Percentiles rank a stretch among this genome's conserved stretches.
phyloP scores from a whole-genome alignment of 2,888 invertebrate genomes.

The Aquatica leii region DNA sequence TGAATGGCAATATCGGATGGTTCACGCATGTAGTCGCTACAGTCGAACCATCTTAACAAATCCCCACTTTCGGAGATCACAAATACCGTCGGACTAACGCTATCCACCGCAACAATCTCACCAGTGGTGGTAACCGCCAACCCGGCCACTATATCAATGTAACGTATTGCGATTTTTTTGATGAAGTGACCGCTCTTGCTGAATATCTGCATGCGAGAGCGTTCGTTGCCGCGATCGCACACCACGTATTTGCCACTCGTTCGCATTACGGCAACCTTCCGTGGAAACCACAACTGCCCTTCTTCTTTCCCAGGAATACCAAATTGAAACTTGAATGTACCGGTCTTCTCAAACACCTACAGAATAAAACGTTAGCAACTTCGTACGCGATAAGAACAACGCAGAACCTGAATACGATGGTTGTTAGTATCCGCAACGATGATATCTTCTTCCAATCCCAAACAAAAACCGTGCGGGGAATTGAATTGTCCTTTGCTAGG shows the following conservation, averaged over 20 bases:
- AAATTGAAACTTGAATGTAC: conserved; percentile 92
- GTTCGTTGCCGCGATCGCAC: conserved; percentile 95
- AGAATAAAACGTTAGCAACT: conserved; percentile 40
- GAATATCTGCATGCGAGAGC: conserved; percentile 97
- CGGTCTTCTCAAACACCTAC: conserved; percentile 92
- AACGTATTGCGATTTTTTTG: conserved; percentile 91
- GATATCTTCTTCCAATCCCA: conserved; percentile 94
- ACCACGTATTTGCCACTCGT: conserved; percentile 93
- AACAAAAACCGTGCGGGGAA: conserved; percentile 96
- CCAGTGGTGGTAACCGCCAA: conserved; percentile 92
- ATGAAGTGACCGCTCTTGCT: conserved; percentile 95
- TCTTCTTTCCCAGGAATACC: conserved; percentile 95
- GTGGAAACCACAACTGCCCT: conserved; percentile 96
- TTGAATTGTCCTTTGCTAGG: conserved; percentile 94
- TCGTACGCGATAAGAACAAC: neutral
- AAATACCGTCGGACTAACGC: conserved; percentile 96
- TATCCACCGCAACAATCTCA: conserved; percentile 95
- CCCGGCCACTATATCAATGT: conserved; percentile 92
- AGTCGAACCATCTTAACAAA: conserved; percentile 95
- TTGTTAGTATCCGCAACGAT: conserved; percentile 97
- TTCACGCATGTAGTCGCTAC: conserved; percentile 97
- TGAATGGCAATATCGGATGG: conserved; percentile 97
- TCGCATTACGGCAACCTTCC: conserved; percentile 92
- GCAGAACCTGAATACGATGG: conserved; percentile 85
- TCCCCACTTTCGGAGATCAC: conserved; percentile 92